Evolutionary conservation across 2,888 invertebrate species (phyloP).

Genomic region (Clusia tigrina): DNA sequence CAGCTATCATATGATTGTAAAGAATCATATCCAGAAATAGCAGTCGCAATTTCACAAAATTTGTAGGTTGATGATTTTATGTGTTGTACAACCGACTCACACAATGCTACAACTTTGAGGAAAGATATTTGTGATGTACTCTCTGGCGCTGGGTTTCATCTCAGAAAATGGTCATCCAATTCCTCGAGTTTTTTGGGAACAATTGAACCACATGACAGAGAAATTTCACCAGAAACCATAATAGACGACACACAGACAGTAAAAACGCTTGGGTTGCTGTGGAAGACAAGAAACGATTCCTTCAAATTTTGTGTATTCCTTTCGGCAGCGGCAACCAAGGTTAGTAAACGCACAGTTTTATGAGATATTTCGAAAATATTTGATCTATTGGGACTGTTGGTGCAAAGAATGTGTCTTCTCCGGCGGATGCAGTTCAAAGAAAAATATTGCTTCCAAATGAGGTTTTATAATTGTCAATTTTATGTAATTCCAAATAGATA

Average conservation of each 20-base stretch:
- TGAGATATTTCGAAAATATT: slow-evolving; percentile 18
- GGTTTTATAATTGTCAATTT: too few relatives aligned
- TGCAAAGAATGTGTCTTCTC: too few relatives aligned
- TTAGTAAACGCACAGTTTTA: slow-evolving; percentile 14
- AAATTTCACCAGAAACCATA: slow-evolving; percentile 13
- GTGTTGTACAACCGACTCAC: background rate
- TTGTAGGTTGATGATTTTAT: slow-evolving; percentile 9
- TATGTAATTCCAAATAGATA: too few relatives aligned
- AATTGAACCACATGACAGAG: slow-evolving; percentile 16
- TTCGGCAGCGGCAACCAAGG: slow-evolving; percentile 4
- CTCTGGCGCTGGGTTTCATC: background rate
- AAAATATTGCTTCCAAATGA: too few relatives aligned
- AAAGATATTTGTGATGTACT: slow-evolving; percentile 8
- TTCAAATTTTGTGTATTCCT: slow-evolving; percentile 20
- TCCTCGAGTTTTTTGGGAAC: slow-evolving; percentile 3
- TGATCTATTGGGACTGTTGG: slow-evolving; percentile 22
- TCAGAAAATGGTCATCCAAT: slow-evolving; percentile 19
- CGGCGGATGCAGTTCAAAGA: too few relatives aligned
- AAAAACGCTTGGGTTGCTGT: slow-evolving; percentile 25
- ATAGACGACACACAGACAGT: slow-evolving; percentile 18
- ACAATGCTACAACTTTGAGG: background rate
- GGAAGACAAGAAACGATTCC: slow-evolving; percentile 13
- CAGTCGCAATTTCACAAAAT: background rate
- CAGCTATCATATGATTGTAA: background rate
- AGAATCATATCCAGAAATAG: too few relatives aligned